Evolutionary conservation across 2,797 vertebrate genomes (phyloP).

Genomic region (Rhadinocentrus ornatus): DNA sequence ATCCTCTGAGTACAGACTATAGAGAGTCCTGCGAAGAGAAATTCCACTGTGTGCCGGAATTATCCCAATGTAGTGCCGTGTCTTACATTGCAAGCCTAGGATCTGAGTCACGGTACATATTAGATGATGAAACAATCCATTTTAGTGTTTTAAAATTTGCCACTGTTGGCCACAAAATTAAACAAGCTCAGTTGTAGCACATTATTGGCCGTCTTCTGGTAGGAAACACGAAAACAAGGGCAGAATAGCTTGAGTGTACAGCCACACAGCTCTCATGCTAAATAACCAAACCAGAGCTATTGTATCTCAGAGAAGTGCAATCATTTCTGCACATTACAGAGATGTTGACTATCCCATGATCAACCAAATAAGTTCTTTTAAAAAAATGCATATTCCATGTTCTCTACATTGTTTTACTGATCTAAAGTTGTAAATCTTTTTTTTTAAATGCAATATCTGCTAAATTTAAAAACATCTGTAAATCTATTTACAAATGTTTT

Average conservation of each 20-base stretch:
- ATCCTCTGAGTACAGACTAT: background rate
- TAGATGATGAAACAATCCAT: no score
- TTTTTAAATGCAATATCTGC: no score
- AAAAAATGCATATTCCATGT: background rate
- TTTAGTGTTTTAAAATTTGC: background rate
- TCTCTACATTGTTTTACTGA: background rate
- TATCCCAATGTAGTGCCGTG: no score
- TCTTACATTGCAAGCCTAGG: no score
- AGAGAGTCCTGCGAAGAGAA: no score
- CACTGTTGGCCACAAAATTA: background rate
- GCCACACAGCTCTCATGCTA: background rate
- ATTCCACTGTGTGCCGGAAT: no score
- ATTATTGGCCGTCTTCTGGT: background rate
- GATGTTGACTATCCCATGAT: background rate
- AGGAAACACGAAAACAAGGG: no score
- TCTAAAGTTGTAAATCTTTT: background rate
- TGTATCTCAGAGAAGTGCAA: background rate
- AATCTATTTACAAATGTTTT: no score
- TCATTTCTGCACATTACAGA: background rate
- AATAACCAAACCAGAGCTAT: background rate
- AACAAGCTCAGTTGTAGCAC: background rate
- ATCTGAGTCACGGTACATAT: no score
- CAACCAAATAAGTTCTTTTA: background rate
- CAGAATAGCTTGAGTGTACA: background rate
- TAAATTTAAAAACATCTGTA: no score